Percentiles rank a stretch among this genome's conserved stretches.
These are phyloP conservation scores for Rousettus madagascariensis DNA, from an alignment of 2,797 vertebrate genomes.

Conservation along the genomic window DNA sequence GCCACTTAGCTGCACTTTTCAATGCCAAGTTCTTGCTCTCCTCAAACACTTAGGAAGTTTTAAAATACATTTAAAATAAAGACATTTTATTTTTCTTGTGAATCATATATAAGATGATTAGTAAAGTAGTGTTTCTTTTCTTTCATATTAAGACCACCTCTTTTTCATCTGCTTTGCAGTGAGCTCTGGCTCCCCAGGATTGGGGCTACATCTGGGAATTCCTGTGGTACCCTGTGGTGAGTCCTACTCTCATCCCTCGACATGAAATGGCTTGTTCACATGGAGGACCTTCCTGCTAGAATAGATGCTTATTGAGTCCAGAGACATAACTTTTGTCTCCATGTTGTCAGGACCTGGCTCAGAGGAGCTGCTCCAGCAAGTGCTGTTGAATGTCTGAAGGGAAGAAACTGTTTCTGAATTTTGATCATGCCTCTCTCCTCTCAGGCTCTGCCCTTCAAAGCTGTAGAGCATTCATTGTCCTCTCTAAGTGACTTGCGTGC, in stretches of 20 bases:
- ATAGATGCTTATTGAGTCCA: not conserved
- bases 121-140: not conserved
- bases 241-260: accelerated
- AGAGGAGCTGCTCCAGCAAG: not conserved
- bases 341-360: not conserved
- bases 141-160: not conserved
- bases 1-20: not conserved
- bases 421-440: not conserved
- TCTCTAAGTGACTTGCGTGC: not conserved
- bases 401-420: not conserved
- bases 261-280: not conserved
- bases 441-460: not conserved
- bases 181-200: not conserved
- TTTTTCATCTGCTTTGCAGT: not conserved
- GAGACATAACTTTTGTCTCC: not conserved
- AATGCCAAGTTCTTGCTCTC: not conserved
- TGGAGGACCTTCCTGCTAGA: not conserved
- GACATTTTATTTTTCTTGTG: not conserved
- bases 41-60: not conserved
- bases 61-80: conserved; percentile 8
- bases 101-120: not conserved
- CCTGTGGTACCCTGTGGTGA: not conserved
- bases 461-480: not conserved
- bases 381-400: not conserved
- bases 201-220: not conserved